These are phyloP conservation scores for Schizotus pectinicornis DNA, from an alignment of 2,888 invertebrate species.

Conservation along the genomic window DNA sequence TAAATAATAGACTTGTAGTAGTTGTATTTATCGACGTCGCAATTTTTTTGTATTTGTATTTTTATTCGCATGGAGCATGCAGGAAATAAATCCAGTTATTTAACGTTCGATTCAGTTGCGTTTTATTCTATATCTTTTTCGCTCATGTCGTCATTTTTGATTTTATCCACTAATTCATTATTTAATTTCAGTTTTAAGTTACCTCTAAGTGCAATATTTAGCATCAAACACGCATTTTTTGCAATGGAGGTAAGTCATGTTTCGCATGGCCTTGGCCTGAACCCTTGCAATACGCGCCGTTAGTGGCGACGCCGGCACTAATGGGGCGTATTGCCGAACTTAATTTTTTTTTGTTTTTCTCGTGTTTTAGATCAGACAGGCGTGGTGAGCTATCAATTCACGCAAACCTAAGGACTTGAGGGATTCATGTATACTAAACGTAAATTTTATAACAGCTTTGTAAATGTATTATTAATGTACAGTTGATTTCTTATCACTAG, in stretches of 20 bases:
- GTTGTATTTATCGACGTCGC: neutral
- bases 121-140: slow-evolving; percentile 5
- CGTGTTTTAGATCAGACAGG: slow-evolving; percentile 59
- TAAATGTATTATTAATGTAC: slow-evolving; percentile 46
- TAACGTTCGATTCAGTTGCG: neutral
- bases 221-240: slow-evolving; percentile 27
- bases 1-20: slow-evolving; percentile 10
- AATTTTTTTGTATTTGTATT: slow-evolving; percentile 14
- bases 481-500: slow-evolving; percentile 38
- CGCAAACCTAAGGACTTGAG: slow-evolving; percentile 55
- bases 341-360: slow-evolving; percentile 7
- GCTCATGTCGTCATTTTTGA: slow-evolving; percentile 23
- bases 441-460: slow-evolving; percentile 50
- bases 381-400: slow-evolving; percentile 62
- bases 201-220: slow-evolving; percentile 57
- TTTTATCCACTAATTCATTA: slow-evolving; percentile 55
- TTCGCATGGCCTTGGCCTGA: slow-evolving; percentile 13
- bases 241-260: slow-evolving; percentile 40
- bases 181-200: slow-evolving; percentile 61
- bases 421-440: slow-evolving; percentile 40
- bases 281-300: neutral
- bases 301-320: neutral
- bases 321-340: neutral
- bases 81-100: neutral
- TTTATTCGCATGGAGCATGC: slow-evolving; percentile 24